Evolutionary conservation across 2,797 vertebrate species (phyloP), one percentile per base, ranked within the genome.

Genomic region (Scolopax bukidnonensis): DNA sequence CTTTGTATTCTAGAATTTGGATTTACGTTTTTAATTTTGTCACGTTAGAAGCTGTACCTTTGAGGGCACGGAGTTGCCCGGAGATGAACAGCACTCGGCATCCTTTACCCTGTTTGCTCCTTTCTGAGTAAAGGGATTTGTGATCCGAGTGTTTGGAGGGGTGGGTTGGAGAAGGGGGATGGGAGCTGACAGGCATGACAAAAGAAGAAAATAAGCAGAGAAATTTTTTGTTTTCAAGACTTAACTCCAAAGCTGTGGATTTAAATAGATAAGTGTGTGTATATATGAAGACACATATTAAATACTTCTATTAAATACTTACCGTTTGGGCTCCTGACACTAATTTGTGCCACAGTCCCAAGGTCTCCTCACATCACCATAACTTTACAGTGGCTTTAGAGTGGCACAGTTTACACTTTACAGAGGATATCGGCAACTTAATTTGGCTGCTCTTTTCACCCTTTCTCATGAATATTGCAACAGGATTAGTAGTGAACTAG

Each of bases 371-470:
- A 59, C 1, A 6, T 69, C 11, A 14, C 21, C 53, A 9, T 38
- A 65, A 65, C 7, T 78, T 85, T 24, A n/a, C 0, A 0, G 20
- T 24, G 21, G n/a, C 30, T 33, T 59, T 59, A 15, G n/a, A 33
- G n/a, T 24, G 21, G n/a, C 14, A 11, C 15, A 38, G 11, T 38
- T 36, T 36, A 36, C 61, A 59, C 6, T 71, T 86, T 24, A 28
- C 0, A 0, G 33, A 69, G 60, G 47, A 18, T 89, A 10, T 47
- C n/a, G 20, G 16, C 30, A 54, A 38, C 25, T 70, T 76, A 0
- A 16, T 76, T 89, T 90, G 69, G 32, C 40, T 76, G 14, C 16
- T 76, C 5, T 69, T 43, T 76, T 56, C 16, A 70, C 24, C 14
- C 9, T 68, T 90, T 81, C 17, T 45, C 8, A 19, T 94, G 9